Conservation (phyloP, 2,888 invertebrate genomes). For the Oxytorus armatus region DNA sequence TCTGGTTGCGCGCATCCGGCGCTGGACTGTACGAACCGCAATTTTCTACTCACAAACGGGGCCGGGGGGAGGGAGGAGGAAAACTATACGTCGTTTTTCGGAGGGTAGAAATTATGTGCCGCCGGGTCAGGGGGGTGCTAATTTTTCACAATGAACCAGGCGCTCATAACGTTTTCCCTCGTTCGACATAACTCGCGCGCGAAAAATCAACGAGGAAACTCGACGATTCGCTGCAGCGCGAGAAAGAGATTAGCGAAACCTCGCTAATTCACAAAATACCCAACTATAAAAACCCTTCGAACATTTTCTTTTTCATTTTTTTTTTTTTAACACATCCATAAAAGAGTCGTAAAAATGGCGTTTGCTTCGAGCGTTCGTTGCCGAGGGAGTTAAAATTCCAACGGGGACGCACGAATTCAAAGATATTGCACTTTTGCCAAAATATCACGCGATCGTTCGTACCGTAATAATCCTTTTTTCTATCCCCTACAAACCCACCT, state of each 20-base stretch:
- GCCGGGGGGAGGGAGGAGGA: constrained; percentile 12
- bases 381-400: neutral
- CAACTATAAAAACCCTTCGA: neutral
- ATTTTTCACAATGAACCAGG: constrained; percentile 46
- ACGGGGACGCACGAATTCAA: neutral
- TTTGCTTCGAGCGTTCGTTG: neutral
- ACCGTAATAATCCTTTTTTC: constrained; percentile 56
- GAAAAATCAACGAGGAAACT: neutral
- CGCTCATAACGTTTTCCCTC: constrained; percentile 15
- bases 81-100: constrained; percentile 48
- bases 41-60: constrained; percentile 37
- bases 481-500: constrained; percentile 16
- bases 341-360: constrained; percentile 53
- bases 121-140: constrained; percentile 29
- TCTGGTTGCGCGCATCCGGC: constrained; percentile 68
- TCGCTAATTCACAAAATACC: constrained; percentile 36
- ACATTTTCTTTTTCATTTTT: neutral
- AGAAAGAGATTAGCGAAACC: neutral
- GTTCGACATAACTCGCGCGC: constrained; percentile 10
- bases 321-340: constrained; percentile 39
- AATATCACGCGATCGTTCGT: constrained; percentile 3
- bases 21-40: constrained; percentile 34
- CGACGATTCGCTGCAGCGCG: neutral
- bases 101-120: constrained; percentile 39
- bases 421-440: constrained; percentile 37